Evolutionary conservation across 2,888 invertebrate genomes (phyloP).

Genomic region (Cataglyphis rosenhaueri): DNA sequence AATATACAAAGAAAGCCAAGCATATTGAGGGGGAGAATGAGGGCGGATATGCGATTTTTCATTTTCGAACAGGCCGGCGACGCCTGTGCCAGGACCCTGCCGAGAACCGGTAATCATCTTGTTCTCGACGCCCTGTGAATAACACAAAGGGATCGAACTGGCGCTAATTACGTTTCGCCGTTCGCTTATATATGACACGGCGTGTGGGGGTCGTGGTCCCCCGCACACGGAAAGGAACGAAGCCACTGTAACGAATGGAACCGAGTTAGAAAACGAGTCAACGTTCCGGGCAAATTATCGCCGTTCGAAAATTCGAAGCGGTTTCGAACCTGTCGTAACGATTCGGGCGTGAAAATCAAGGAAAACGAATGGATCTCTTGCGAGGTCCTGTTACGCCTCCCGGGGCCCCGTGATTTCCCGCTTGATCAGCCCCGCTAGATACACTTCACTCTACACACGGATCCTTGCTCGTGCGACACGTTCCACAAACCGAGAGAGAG

Average conservation of each 20-base stretch:
- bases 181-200: constrained; percentile 49
- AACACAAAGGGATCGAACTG: constrained; percentile 81
- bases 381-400: constrained; percentile 60
- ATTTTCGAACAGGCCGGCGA: constrained; percentile 64
- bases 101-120: constrained; percentile 79
- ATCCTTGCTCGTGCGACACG: constrained; percentile 62
- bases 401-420: constrained; percentile 57
- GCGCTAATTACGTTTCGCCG: constrained; percentile 79
- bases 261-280: constrained; percentile 39
- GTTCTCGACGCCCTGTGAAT: constrained; percentile 79
- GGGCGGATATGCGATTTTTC: constrained; percentile 58
- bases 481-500: constrained; percentile 54
- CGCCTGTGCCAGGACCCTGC: constrained; percentile 40
- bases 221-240: constrained; percentile 1
- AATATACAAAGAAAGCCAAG: constrained; percentile 5
- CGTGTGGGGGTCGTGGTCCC: constrained; percentile 26
- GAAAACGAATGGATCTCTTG: constrained; percentile 54
- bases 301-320: constrained; percentile 45
- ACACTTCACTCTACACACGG: constrained; percentile 5
- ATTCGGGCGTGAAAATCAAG: constrained; percentile 60
- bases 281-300: constrained; percentile 53
- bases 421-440: constrained; percentile 48
- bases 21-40: neutral
- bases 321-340: constrained; percentile 31
- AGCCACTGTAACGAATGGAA: constrained; percentile 59